Percentiles rank a stretch among this genome's conserved stretches.
These are phyloP conservation scores for Pampus argenteus DNA, from an alignment of 2,797 vertebrate species.

Conservation along the genomic window DNA sequence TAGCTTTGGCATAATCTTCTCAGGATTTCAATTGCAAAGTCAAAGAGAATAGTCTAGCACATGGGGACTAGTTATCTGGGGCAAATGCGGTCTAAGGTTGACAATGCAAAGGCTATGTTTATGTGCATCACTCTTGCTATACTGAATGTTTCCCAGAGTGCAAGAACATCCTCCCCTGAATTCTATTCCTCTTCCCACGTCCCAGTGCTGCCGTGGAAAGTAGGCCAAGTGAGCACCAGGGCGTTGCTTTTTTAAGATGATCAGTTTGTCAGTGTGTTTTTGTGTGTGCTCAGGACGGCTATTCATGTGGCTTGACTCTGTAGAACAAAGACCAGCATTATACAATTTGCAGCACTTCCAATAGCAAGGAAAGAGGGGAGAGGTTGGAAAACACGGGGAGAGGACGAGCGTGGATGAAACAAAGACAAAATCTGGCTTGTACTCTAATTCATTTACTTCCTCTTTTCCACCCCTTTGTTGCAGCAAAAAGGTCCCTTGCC, in stretches of 20 bases:
- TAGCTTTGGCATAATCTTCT: constrained; percentile 83
- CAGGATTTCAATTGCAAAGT: constrained; percentile 85
- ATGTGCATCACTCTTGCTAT: constrained; percentile 81
- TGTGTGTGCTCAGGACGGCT: constrained; percentile 76
- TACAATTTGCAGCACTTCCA: constrained; percentile 84
- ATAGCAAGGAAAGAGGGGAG: constrained; percentile 69
- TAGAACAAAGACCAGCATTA: constrained; percentile 84
- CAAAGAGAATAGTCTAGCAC: constrained; percentile 81
- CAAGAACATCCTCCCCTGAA: constrained; percentile 83
- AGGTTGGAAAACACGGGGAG: constrained; percentile 79
- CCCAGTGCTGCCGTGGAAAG: constrained; percentile 83
- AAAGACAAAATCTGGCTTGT: constrained; percentile 81
- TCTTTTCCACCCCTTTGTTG: constrained; percentile 82
- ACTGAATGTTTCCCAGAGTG: constrained; percentile 82
- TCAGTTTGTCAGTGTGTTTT: constrained; percentile 84
- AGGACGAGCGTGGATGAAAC: constrained; percentile 80
- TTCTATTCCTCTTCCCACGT: constrained; percentile 84
- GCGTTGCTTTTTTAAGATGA: constrained; percentile 86
- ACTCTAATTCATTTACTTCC: constrained; percentile 83
- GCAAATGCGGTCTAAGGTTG: constrained; percentile 83
- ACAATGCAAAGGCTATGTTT: constrained; percentile 85
- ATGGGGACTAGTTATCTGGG: constrained; percentile 85
- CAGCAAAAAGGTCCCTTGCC: constrained; percentile 82
- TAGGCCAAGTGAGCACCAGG: constrained; percentile 86
- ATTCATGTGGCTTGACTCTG: constrained; percentile 80